phyloP scores from a whole-genome alignment of 2,113 vertebrate species.

The Symphodus melops region DNA sequence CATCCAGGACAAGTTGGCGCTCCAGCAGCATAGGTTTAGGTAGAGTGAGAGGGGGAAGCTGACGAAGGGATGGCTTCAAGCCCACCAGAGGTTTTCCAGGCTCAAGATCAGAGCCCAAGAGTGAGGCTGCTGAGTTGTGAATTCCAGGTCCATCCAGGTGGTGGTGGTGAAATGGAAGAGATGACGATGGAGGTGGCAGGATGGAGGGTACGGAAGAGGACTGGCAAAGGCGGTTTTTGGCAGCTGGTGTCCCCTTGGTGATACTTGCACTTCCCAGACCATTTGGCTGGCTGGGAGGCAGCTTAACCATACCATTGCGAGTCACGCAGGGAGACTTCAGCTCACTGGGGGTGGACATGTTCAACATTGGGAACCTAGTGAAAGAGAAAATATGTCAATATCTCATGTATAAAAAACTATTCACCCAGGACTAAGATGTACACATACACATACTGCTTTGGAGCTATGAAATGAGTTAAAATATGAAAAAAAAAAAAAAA shows the following conservation, averaged over 20 bases:
- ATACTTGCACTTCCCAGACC: constrained; percentile 96
- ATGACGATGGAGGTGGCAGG: constrained; percentile 84
- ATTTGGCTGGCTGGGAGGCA: constrained; percentile 92
- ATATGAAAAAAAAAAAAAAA: neutral
- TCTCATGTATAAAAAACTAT: neutral
- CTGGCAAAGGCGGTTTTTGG: constrained; percentile 97
- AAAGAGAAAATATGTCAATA: constrained; percentile 12
- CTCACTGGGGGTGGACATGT: constrained; percentile 87
- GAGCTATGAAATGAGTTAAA: neutral
- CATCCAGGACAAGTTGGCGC: constrained; percentile 91
- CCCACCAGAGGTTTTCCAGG: constrained; percentile 71
- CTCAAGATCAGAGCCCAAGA: constrained; percentile 84
- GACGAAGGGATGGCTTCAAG: constrained; percentile 82
- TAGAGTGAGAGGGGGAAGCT: constrained; percentile 73
- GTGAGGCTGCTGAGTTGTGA: constrained; percentile 85
- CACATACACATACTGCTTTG: neutral
- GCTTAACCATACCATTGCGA: constrained; percentile 96
- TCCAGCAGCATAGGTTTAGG: constrained; percentile 86
- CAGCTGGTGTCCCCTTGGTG: constrained; percentile 97
- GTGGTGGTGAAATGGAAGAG: constrained; percentile 85
- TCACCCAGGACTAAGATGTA: neutral
- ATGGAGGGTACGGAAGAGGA: constrained; percentile 93
- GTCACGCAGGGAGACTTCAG: constrained; percentile 97
- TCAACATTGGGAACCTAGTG: constrained; percentile 83
- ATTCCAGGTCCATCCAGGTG: constrained; percentile 82